Base-by-base conservation (phyloP, 2,888 invertebrate species). In the Saturnia pavonia region DNA sequence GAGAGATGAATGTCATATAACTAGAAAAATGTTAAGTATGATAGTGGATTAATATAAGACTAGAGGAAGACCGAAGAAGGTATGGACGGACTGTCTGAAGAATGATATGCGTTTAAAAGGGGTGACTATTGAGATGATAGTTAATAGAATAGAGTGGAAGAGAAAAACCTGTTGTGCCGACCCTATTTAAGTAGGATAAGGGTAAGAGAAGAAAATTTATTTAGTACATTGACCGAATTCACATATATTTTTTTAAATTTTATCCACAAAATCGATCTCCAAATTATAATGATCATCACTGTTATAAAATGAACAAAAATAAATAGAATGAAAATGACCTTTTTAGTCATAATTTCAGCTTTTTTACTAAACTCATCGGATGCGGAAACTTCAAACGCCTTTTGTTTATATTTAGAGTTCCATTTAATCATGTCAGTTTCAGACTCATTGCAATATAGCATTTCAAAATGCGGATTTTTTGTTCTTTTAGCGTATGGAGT, bases 351-450 rank as follows among this genome's bases (percentile, higher is more conserved):
- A 42, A 93, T 88, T 80, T 94, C 92, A 6, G 94, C 91, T 80
- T 86, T 91, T 76, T 92, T 93, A 75, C 90, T 92, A 72, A 91
- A 92, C 77, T 92, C 92, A 74, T 94, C 94, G 0, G 93, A 92
- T 1, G 92, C 92, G 1, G 93, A 93, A 6, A 94, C 85, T 77
- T 92, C 91, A 60, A 91, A 89, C 1, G 76, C 74, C 74, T 92
- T 93, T 72, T 88, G 84, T 76, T 91, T 93, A 73, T 91, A 94
- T 72, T 93, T 90, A 0, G 94, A 94, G 1, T 91, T 88, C 94
- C 94, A 94, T 72, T 90, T 92, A 27, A 94, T 94, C 91, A 94
- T 93, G 72, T 94, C 94, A 1, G 91, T 91, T 80, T 93, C 93
- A 1, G 92, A 91, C 75, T 90, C 85, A 72, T 88, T 88, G 74